A percentile compares a stretch with the other conserved stretches of the same genome.
Evolutionary conservation across 2,113 vertebrate species (phyloP).

Genomic region (Dryoscopus gambensis): DNA sequence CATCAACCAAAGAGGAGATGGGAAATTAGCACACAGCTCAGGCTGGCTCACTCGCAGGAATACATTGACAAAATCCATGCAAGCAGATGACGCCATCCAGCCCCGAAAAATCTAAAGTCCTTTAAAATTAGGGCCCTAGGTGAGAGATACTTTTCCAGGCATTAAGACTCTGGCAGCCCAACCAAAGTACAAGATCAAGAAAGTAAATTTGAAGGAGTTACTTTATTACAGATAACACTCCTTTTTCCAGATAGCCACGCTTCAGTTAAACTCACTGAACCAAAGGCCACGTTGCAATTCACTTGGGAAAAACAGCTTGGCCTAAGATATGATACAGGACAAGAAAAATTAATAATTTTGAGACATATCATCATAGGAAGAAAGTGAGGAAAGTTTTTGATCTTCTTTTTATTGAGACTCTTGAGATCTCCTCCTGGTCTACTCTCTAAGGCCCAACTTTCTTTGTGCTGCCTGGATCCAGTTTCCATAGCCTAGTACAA

Average conservation of each 20-base stretch:
- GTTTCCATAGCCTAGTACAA: neutral
- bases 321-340: conserved; percentile 46
- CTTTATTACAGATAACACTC: conserved; percentile 60
- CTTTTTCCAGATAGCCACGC: conserved; percentile 46
- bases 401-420: neutral
- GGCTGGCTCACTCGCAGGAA: neutral
- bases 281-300: conserved; percentile 12
- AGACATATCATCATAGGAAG: neutral
- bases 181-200: conserved; percentile 50
- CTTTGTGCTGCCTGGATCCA: neutral
- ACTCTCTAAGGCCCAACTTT: neutral
- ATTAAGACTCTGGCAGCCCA: conserved; percentile 27
- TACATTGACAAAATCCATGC: neutral
- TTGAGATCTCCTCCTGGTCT: neutral
- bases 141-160: conserved; percentile 39
- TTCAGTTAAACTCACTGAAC: conserved; percentile 50
- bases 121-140: conserved; percentile 18
- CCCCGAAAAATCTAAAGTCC: neutral
- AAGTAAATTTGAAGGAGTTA: conserved; percentile 58
- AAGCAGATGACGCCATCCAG: conserved; percentile 15
- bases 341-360: conserved; percentile 56
- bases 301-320: conserved; percentile 22
- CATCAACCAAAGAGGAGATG: neutral
- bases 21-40: conserved; percentile 30
- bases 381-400: neutral